A percentile compares a stretch with the other conserved stretches of the same genome.
phyloP scores from a whole-genome alignment of 2,888 invertebrate species.

The Seira musarum region DNA sequence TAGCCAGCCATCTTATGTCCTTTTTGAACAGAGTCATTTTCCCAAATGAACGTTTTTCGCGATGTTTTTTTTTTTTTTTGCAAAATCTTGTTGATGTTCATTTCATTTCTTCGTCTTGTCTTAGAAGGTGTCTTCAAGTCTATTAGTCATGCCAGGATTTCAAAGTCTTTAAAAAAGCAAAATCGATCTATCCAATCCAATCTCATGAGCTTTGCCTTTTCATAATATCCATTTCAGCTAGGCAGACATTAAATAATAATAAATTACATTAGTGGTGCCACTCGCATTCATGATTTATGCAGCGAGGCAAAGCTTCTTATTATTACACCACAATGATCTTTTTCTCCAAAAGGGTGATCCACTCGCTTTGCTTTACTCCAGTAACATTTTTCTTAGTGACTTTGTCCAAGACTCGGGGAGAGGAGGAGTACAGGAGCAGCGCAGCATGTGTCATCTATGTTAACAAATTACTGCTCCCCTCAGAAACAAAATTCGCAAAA shows the following conservation, averaged over 20 bases:
- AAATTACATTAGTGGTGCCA: constrained; percentile 43
- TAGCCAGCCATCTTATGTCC: too few relatives aligned
- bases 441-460: constrained; percentile 52
- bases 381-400: neutral
- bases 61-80: too few relatives aligned
- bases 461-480: constrained; percentile 43
- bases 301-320: constrained; percentile 23
- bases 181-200: too few relatives aligned
- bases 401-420: neutral
- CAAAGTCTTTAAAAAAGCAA: too few relatives aligned
- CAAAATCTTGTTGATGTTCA: too few relatives aligned
- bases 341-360: neutral
- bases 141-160: too few relatives aligned
- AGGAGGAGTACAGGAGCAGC: constrained; percentile 13
- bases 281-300: constrained; percentile 35
- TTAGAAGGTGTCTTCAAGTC: neutral
- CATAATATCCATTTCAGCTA: neutral
- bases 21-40: too few relatives aligned
- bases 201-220: too few relatives aligned
- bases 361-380: neutral
- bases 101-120: constrained; percentile 1
- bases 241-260: constrained; percentile 46
- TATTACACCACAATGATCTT: constrained; percentile 31
- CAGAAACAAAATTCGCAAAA: constrained; percentile 15
- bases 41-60: too few relatives aligned